A percentile compares a stretch with the other conserved stretches of the same genome.
Evolutionary conservation across 2,888 invertebrate genomes (phyloP).

Genomic region (Cantharis flavilabris): DNA sequence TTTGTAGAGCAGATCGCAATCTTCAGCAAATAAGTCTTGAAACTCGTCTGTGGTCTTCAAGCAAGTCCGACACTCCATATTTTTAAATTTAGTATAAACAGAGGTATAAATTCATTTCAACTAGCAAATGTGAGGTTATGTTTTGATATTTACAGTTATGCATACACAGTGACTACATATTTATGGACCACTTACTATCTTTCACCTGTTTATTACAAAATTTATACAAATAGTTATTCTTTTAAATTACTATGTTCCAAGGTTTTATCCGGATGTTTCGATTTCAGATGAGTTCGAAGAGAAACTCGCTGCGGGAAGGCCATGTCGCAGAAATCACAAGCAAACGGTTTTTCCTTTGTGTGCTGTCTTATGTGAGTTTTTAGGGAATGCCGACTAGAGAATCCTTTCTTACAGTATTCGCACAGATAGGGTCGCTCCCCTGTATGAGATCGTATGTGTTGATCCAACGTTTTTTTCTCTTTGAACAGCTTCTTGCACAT

Average conservation of each 20-base stretch:
- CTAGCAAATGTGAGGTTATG: too few relatives aligned
- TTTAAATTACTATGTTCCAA: neutral
- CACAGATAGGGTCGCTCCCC: constrained; percentile 23
- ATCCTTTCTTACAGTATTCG: constrained; percentile 22
- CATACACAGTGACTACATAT: too few relatives aligned
- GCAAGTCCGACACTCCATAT: neutral
- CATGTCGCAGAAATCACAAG: constrained; percentile 17
- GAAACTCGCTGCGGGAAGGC: constrained; percentile 16
- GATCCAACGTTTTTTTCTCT: neutral
- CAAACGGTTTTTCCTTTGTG: constrained; percentile 25
- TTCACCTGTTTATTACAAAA: too few relatives aligned
- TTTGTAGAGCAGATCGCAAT: neutral
- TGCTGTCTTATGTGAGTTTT: constrained; percentile 22
- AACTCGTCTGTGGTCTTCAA: neutral
- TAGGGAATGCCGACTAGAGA: constrained; percentile 18
- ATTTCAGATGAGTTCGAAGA: constrained; percentile 16
- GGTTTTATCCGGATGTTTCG: constrained; percentile 8
- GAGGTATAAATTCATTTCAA: too few relatives aligned
- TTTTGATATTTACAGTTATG: too few relatives aligned
- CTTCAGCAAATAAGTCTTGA: neutral
- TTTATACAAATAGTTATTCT: too few relatives aligned
- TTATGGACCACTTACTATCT: too few relatives aligned
- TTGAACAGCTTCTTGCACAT: neutral
- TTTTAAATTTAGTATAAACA: too few relatives aligned
- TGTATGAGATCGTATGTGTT: constrained; percentile 23